Percentiles rank a stretch among this genome's conserved stretches.
These are phyloP conservation scores for Drosophila putrida DNA, from an alignment of 2,888 invertebrate species.

Conservation along the genomic window DNA sequence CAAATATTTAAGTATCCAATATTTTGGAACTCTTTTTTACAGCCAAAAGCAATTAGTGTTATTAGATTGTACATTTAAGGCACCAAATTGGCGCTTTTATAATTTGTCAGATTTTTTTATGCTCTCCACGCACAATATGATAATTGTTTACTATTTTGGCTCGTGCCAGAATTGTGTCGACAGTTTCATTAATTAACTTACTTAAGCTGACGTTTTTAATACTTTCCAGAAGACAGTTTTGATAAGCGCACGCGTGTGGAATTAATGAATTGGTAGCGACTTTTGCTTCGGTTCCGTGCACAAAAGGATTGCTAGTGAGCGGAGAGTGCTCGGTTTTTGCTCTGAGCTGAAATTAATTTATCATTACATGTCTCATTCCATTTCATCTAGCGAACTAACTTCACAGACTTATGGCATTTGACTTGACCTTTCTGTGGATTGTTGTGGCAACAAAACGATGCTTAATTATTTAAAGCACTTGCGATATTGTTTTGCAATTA, in stretches of 20 bases:
- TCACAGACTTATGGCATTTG: conserved; percentile 19
- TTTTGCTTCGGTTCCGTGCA: conserved; percentile 15
- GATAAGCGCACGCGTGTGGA: conserved; percentile 62
- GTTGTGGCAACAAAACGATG: neutral
- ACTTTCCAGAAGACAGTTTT: conserved; percentile 53
- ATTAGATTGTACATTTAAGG: conserved; percentile 39
- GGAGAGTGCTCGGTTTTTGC: conserved; percentile 24
- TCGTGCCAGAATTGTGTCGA: conserved; percentile 34
- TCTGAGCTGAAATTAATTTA: conserved; percentile 63
- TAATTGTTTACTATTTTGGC: conserved; percentile 26
- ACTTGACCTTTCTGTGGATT: conserved; percentile 16
- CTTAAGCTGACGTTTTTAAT: conserved; percentile 59
- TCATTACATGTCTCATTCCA: conserved; percentile 42
- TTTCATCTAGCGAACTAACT: conserved; percentile 15
- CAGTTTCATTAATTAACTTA: conserved; percentile 66
- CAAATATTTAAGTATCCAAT: conserved; percentile 25
- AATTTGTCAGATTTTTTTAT: conserved; percentile 20
- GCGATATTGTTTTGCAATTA: neutral
- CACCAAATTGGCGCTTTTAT: conserved; percentile 19
- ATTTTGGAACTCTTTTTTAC: neutral
- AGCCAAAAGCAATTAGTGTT: conserved; percentile 55
- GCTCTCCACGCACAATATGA: neutral
- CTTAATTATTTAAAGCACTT: conserved; percentile 10
- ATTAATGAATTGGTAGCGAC: conserved; percentile 67
- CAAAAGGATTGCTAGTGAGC: conserved; percentile 8